These are phyloP conservation scores for Chelidonichthys spinosus DNA, from an alignment of 2,797 vertebrate genomes.

Conservation along the genomic window DNA sequence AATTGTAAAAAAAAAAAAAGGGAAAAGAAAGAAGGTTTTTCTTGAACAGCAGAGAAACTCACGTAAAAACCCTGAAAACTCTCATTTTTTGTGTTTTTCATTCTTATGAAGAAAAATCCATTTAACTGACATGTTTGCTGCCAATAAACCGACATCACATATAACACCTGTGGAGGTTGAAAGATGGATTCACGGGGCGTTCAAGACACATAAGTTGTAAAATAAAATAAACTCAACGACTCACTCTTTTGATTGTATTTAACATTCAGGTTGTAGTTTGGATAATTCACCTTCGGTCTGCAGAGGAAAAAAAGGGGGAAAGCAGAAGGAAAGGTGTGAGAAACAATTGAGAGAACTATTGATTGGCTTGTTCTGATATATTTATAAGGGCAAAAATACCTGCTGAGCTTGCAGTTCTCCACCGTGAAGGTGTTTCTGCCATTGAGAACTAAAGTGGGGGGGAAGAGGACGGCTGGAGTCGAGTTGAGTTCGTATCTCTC, in stretches of 20 bases:
- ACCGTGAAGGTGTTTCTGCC: slow-evolving; percentile 69
- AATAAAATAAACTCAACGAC: slow-evolving; percentile 32
- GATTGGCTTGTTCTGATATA: slow-evolving; percentile 28
- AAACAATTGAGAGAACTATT: slow-evolving; percentile 30
- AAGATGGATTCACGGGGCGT: slow-evolving; percentile 4
- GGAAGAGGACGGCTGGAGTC: slow-evolving; percentile 66
- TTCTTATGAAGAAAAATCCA: slow-evolving; percentile 13
- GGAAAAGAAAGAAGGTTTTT: background rate
- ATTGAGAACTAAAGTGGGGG: slow-evolving; percentile 69
- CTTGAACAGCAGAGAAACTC: no score
- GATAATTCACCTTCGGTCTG: slow-evolving; percentile 78
- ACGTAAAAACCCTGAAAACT: no score
- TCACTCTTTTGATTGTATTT: slow-evolving; percentile 79
- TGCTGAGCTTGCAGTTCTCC: slow-evolving; percentile 73
- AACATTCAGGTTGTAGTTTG: slow-evolving; percentile 56
- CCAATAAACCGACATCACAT: slow-evolving; percentile 37
- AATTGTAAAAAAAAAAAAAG: background rate
- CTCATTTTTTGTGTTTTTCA: no score
- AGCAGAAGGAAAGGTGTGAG: slow-evolving; percentile 14
- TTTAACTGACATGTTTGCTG: slow-evolving; percentile 29
- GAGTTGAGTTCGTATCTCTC: slow-evolving; percentile 65
- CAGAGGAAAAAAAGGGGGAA: slow-evolving; percentile 20
- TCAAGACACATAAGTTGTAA: background rate
- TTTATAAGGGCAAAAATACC: slow-evolving; percentile 64
- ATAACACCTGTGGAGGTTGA: slow-evolving; percentile 38